phyloP scores from a whole-genome alignment of 2,888 invertebrate genomes.

The Tineola bisselliella region DNA sequence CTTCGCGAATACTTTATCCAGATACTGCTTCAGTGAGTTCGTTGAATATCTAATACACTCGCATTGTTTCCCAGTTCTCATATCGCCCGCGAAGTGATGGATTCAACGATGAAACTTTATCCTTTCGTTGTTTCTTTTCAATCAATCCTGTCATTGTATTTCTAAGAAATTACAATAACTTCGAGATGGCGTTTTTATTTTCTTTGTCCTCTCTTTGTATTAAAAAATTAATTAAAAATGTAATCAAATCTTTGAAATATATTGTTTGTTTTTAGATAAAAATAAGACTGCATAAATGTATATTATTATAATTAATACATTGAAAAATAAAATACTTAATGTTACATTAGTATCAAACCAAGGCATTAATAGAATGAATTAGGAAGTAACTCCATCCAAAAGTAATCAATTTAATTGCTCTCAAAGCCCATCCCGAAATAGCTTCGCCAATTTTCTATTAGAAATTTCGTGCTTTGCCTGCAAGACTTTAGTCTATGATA shows the following conservation, averaged over 20 bases:
- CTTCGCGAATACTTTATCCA: slow-evolving; percentile 30
- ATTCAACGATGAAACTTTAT: slow-evolving; percentile 30
- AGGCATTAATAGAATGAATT: no score
- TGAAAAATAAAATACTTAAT: no score
- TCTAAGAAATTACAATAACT: not conserved
- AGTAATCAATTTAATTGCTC: slow-evolving; percentile 14
- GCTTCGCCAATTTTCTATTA: not conserved
- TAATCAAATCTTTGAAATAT: no score
- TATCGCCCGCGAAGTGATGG: slow-evolving; percentile 30
- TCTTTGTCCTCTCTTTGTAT: no score
- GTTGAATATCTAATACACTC: slow-evolving; percentile 26
- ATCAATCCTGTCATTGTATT: slow-evolving; percentile 24
- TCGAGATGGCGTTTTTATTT: not conserved
- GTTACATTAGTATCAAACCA: no score
- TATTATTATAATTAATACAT: no score
- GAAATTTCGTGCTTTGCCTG: not conserved
- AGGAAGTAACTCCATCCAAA: slow-evolving; percentile 7
- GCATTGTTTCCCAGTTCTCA: slow-evolving; percentile 25
- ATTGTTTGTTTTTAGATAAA: no score
- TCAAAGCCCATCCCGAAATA: not conserved
- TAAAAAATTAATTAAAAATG: no score
- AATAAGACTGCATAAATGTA: not conserved
- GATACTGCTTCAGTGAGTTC: slow-evolving; percentile 11
- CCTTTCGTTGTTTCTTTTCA: slow-evolving; percentile 37
- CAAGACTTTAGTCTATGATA: slow-evolving; percentile 6